phyloP scores from a whole-genome alignment of 2,113 vertebrate species.

The Aleadryas rufinucha region DNA sequence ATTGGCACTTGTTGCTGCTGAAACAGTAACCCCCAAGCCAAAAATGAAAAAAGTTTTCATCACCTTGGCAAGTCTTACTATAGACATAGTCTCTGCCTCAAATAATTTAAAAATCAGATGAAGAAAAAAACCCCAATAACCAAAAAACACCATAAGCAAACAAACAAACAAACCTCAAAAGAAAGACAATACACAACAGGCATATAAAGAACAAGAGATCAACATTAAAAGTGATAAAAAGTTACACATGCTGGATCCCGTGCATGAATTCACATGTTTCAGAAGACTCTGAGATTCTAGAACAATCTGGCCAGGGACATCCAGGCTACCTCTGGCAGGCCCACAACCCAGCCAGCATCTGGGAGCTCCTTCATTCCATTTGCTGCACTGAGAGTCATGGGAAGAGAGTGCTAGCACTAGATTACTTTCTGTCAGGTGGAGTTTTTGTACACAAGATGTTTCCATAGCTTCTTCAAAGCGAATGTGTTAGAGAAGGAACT shows the following conservation, averaged over 20 bases:
- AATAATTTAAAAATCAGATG: neutral
- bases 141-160: neutral
- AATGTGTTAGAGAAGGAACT: neutral
- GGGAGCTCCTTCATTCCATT: neutral
- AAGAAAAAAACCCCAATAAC: neutral
- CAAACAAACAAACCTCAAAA: neutral
- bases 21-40: neutral
- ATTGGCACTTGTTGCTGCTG: neutral
- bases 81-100: neutral
- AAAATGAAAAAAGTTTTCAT: neutral
- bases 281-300: neutral
- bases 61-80: fast-evolving
- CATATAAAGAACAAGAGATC: neutral
- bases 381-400: fast-evolving
- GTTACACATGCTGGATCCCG: neutral
- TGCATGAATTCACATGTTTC: neutral
- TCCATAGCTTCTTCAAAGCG: neutral
- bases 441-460: neutral
- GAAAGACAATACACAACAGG: fast-evolving
- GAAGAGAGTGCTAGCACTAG: neutral
- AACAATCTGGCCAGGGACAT: neutral
- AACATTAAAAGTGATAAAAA: neutral
- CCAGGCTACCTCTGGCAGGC: neutral
- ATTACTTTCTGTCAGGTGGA: neutral
- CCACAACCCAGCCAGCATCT: neutral